These are phyloP conservation scores for Centropristis striata DNA, from an alignment of 2,113 vertebrate genomes.

Conservation along the genomic window DNA sequence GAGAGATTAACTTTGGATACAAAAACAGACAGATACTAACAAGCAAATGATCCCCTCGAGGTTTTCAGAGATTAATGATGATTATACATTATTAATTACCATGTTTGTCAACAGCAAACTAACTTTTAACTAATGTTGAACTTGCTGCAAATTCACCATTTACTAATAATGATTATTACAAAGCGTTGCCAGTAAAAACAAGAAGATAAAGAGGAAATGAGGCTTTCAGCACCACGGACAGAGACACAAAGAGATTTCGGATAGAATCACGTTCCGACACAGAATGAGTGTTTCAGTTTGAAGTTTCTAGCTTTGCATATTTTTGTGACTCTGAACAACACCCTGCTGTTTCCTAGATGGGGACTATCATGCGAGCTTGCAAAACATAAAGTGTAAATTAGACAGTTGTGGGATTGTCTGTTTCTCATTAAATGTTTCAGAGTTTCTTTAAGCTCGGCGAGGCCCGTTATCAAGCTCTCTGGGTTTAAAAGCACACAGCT, in stretches of 20 bases:
- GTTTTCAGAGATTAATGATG: too few species aligned
- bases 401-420: neutral
- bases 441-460: neutral
- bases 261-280: too few species aligned
- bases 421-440: neutral
- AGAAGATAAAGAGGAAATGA: neutral
- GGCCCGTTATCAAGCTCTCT: neutral
- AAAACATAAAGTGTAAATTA: neutral
- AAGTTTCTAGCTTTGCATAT: neutral
- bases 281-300: neutral
- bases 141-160: too few species aligned
- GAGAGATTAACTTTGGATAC: too few species aligned
- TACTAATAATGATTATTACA: too few species aligned
- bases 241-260: too few species aligned
- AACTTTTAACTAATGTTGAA: too few species aligned
- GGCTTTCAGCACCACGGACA: slow-evolving; percentile 19
- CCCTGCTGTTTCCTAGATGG: neutral
- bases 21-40: too few species aligned
- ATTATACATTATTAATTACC: too few species aligned
- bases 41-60: too few species aligned
- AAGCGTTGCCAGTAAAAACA: too few species aligned
- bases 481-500: neutral
- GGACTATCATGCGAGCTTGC: neutral
- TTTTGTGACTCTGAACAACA: neutral
- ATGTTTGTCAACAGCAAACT: too few species aligned